These are phyloP conservation scores for Phalloptychus januarius DNA, from an alignment of 2,797 vertebrate genomes.

Conservation along the genomic window DNA sequence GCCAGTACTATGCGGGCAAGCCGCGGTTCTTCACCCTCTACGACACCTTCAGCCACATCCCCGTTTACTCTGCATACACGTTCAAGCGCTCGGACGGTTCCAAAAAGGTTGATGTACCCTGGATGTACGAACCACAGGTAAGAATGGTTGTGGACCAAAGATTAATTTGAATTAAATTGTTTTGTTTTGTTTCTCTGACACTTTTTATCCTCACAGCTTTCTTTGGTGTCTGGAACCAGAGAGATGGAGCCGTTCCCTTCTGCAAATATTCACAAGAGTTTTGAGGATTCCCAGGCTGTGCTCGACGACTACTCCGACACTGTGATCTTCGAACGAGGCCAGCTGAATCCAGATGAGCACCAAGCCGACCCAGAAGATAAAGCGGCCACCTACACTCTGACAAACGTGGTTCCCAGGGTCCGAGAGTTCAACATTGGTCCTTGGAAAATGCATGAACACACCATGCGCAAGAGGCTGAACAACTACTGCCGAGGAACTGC, in stretches of 20 bases:
- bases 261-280: slow-evolving; percentile 50
- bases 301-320: slow-evolving; percentile 74
- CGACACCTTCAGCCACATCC: slow-evolving; percentile 75
- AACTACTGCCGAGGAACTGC: slow-evolving; percentile 75
- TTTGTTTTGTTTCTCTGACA: not conserved
- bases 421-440: slow-evolving; percentile 69
- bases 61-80: slow-evolving; percentile 77
- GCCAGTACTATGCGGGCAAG: slow-evolving; percentile 80
- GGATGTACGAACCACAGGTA: slow-evolving; percentile 83
- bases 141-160: not conserved
- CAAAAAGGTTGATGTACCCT: slow-evolving; percentile 76
- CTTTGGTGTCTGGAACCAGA: slow-evolving; percentile 53
- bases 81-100: slow-evolving; percentile 78
- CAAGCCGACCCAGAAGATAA: slow-evolving; percentile 68
- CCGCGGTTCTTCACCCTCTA: slow-evolving; percentile 86
- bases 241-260: slow-evolving; percentile 74
- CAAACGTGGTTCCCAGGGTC: slow-evolving; percentile 75
- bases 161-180: not conserved
- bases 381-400: slow-evolving; percentile 78
- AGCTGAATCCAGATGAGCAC: slow-evolving; percentile 77
- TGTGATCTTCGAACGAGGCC: slow-evolving; percentile 71
- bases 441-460: slow-evolving; percentile 66
- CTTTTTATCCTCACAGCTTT: slow-evolving; percentile 59
- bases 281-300: slow-evolving; percentile 72
- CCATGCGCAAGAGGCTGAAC: slow-evolving; percentile 73